Percentiles rank a stretch among this genome's conserved stretches.
phyloP scores from a whole-genome alignment of 2,888 invertebrate species.

The Portevinia maculata region DNA sequence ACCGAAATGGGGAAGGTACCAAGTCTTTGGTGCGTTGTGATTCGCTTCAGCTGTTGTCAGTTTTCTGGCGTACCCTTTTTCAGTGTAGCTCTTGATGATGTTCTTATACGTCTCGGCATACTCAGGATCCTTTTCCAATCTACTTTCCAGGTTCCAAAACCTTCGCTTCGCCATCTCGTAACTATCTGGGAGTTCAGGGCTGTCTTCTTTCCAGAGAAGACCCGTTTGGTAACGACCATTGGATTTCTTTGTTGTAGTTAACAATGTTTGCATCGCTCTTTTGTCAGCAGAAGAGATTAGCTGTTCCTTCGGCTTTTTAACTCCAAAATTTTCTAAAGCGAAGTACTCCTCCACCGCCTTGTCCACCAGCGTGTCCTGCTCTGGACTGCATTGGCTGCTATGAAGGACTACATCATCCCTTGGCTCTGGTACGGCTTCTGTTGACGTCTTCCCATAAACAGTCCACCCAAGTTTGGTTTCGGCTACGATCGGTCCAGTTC shows the following conservation, averaged over 20 bases:
- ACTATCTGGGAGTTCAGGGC: slow-evolving; percentile 38
- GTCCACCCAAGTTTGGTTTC: slow-evolving; percentile 30
- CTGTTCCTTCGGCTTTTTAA: slow-evolving; percentile 21
- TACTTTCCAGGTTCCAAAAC: no score
- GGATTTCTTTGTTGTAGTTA: slow-evolving; percentile 10
- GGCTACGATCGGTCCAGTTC: slow-evolving; percentile 1
- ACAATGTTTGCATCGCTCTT: slow-evolving; percentile 40
- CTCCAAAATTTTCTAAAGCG: slow-evolving; percentile 50
- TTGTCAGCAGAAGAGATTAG: slow-evolving; percentile 49
- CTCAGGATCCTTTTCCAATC: no score
- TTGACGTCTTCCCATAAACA: no score
- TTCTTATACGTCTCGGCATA: no score
- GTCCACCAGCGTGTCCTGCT: slow-evolving; percentile 17
- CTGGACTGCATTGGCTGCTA: slow-evolving; percentile 20
- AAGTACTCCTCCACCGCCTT: slow-evolving; percentile 52
- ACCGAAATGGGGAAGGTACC: no score
- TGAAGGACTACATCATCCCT: slow-evolving; percentile 32
- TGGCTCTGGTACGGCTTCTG: no score
- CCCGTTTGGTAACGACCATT: slow-evolving; percentile 57
- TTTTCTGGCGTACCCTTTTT: no score
- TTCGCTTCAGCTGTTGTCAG: no score
- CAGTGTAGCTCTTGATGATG: no score
- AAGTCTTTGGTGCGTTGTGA: no score
- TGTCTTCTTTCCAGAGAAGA: slow-evolving; percentile 57
- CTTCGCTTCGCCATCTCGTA: no score